Base-by-base conservation (phyloP, 2,113 vertebrate genomes). In the Protomyctophum bolini region DNA sequence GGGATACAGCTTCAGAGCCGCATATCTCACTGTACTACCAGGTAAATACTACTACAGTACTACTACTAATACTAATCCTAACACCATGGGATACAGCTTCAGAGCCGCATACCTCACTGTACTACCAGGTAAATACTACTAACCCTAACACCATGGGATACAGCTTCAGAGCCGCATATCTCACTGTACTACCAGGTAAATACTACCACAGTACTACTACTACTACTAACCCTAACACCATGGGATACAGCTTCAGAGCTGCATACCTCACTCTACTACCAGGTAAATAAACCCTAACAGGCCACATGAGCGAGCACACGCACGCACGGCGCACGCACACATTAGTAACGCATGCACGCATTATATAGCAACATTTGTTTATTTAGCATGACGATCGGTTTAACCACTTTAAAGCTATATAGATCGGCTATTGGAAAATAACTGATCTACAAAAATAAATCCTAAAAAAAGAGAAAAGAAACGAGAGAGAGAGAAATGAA, bases 81-180 rank as follows among this genome's bases (percentile, higher is more conserved):
- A 91, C 65, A 89, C 87, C 10, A 91, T 91, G 86, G 89, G 89
- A 56, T 89, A 89, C 80, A 91, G 82, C 54, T 84, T 91, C 12
- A 83, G 89, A 41, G 88, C 81, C 10, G 89, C 89, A 65, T 90
- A 87, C 55, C 86, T 91, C 58, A 89, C 86, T 8, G 89, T 91
- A 41, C 86, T 86, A 15, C 80, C 89, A 63, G 88, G 89, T 91
- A 8, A 63, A 21, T 21, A 21, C 21, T 75, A 54, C 51, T 21
- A 21, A 21, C 21, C 21, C 89, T 58, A 91, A 91, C 65, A 89
- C 87, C 10, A 91, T 91, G 86, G 89, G 89, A 56, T 89, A 89
- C 80, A 91, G 82, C 54, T 84, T 91, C 12, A 83, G 89, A 41
- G 88, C 81, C 10, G 89, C 89, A 65, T 90, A 87, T 56, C 86